Conservation (phyloP, 2,888 invertebrate species). For the Sialis fuliginosa region DNA sequence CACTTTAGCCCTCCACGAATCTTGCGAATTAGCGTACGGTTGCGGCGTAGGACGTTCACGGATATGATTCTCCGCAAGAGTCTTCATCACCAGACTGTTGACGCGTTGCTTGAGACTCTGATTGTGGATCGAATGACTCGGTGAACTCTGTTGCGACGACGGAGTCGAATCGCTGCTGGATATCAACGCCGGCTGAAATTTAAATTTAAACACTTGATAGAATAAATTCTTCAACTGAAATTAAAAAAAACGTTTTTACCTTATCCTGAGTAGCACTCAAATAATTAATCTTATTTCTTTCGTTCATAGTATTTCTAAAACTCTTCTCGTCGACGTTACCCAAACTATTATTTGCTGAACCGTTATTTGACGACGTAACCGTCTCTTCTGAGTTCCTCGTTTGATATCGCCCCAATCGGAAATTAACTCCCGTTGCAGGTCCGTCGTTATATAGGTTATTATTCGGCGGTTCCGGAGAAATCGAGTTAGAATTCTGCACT, state of each 20-base stretch:
- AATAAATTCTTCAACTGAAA: too few relatives aligned
- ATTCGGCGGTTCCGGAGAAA: neutral
- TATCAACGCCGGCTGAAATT: too few relatives aligned
- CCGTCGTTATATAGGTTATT: too few relatives aligned
- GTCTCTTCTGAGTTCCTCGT: neutral
- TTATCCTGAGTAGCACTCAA: too few relatives aligned
- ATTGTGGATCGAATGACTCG: conserved; percentile 33
- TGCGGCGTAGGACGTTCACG: conserved; percentile 28
- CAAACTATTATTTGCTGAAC: conserved; percentile 26
- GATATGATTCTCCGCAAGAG: conserved; percentile 70
- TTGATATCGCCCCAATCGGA: conserved; percentile 1
- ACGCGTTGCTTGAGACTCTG: conserved; percentile 77
- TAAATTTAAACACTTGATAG: too few relatives aligned
- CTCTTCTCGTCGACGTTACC: conserved; percentile 29
- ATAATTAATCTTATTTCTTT: too few relatives aligned
- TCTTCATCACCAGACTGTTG: conserved; percentile 73
- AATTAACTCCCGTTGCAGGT: conserved; percentile 2
- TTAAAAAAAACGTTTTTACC: too few relatives aligned
- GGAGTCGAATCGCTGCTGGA: conserved; percentile 21
- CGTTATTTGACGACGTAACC: neutral
- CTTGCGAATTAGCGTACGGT: conserved; percentile 26
- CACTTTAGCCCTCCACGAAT: conserved; percentile 66
- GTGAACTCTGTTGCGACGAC: conserved; percentile 5
- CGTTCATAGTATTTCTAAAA: conserved; percentile 28
- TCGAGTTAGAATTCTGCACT: neutral